These are phyloP conservation scores for Vidua macroura DNA, from an alignment of 2,113 vertebrate genomes.

Conservation along the genomic window DNA sequence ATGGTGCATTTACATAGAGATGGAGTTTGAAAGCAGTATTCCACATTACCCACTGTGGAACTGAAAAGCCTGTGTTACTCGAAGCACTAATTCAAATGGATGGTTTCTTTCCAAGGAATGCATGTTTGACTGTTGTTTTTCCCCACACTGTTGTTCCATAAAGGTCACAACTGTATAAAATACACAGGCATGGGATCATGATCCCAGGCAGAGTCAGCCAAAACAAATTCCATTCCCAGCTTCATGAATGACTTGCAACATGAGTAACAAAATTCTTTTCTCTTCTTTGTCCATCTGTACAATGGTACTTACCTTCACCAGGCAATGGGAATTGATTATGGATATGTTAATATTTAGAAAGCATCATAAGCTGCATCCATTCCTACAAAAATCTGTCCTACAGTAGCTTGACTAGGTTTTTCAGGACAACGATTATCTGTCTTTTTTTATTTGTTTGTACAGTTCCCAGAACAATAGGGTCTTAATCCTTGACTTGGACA, in stretches of 20 bases:
- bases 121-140: background rate
- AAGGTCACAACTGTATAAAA: conserved; percentile 28
- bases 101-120: conserved; percentile 1
- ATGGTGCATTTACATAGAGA: background rate
- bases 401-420: conserved; percentile 40
- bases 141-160: background rate
- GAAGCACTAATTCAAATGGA: background rate
- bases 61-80: background rate
- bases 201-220: background rate
- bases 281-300: background rate
- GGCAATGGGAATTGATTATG: background rate
- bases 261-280: background rate
- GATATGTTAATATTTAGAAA: background rate
- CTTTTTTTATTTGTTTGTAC: conserved; percentile 26
- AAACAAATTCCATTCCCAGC: background rate
- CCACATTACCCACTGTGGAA: background rate
- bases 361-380: background rate
- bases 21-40: background rate
- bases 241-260: background rate
- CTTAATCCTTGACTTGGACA: conserved; percentile 55
- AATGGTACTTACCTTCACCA: background rate
- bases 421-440: conserved; percentile 5
- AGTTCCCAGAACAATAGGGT: conserved; percentile 40
- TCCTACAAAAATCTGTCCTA: conserved; percentile 12
- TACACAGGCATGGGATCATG: background rate